Conservation (phyloP, 2,113 vertebrate genomes). For the Stigmatopora argus region DNA sequence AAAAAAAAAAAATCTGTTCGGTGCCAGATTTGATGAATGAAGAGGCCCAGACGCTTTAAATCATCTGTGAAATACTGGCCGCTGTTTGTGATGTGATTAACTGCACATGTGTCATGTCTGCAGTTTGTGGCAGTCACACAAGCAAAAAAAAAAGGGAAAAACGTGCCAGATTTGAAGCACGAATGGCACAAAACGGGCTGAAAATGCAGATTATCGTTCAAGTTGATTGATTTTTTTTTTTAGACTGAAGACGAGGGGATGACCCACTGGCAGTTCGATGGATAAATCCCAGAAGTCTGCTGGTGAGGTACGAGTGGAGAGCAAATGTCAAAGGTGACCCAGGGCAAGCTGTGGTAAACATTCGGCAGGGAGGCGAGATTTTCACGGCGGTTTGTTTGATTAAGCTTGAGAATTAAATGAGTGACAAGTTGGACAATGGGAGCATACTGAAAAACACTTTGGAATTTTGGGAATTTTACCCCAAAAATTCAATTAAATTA, state of each 20-base stretch:
- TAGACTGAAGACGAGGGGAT: not conserved
- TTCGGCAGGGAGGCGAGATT: slow-evolving; percentile 23
- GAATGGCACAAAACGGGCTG: not conserved
- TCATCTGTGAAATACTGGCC: slow-evolving; percentile 2
- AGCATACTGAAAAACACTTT: not conserved
- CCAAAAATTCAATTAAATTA: no score
- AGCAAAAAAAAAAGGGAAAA: no score
- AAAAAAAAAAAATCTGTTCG: not conserved
- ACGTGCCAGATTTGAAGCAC: slow-evolving; percentile 23
- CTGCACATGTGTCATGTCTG: not conserved
- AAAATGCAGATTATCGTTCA: slow-evolving; percentile 5
- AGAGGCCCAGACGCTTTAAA: not conserved
- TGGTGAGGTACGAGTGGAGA: slow-evolving; percentile 35
- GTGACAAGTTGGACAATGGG: not conserved
- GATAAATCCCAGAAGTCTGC: slow-evolving; percentile 15
- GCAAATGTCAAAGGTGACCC: slow-evolving; percentile 27
- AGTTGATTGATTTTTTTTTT: slow-evolving; percentile 10
- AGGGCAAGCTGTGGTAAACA: not conserved
- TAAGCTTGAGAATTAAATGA: not conserved
- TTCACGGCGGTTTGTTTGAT: slow-evolving; percentile 19
- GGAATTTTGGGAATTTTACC: not conserved
- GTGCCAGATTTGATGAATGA: not conserved
- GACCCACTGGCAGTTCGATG: slow-evolving; percentile 34
- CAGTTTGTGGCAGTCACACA: not conserved
- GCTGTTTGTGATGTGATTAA: slow-evolving; percentile 3